Evolutionary conservation across 2,888 invertebrate species (phyloP).

Genomic region (Odontocerum albicorne): DNA sequence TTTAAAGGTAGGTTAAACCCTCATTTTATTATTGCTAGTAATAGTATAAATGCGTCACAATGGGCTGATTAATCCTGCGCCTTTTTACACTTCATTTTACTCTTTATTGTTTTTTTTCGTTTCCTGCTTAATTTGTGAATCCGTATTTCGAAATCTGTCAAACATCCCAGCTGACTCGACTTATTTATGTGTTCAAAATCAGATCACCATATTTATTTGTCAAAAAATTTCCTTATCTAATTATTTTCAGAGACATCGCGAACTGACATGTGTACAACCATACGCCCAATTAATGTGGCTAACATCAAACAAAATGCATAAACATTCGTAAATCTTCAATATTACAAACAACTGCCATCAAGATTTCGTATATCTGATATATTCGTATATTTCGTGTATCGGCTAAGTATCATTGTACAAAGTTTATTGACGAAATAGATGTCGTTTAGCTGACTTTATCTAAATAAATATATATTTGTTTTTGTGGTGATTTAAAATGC

Average conservation of each 20-base stretch:
- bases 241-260: constrained; percentile 16
- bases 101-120: constrained; percentile 1
- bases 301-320: too few relatives aligned
- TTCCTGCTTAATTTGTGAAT: not conserved
- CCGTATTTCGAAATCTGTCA: constrained; percentile 15
- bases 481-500: too few relatives aligned
- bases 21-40: constrained; percentile 46
- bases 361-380: too few relatives aligned
- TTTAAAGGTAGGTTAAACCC: constrained; percentile 59
- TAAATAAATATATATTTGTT: too few relatives aligned
- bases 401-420: too few relatives aligned
- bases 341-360: too few relatives aligned
- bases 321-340: too few relatives aligned
- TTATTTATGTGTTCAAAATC: constrained; percentile 21
- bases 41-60: constrained; percentile 60
- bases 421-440: too few relatives aligned
- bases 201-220: constrained; percentile 18
- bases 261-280: constrained; percentile 5
- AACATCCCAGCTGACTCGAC: constrained; percentile 22
- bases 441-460: too few relatives aligned
- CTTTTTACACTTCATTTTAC: constrained; percentile 16
- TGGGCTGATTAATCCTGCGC: constrained; percentile 40
- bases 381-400: too few relatives aligned
- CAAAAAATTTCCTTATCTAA: constrained; percentile 23
- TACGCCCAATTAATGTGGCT: constrained; percentile 16